phyloP scores from a whole-genome alignment of 2,888 invertebrate genomes.

The Ophioninae sp. region DNA sequence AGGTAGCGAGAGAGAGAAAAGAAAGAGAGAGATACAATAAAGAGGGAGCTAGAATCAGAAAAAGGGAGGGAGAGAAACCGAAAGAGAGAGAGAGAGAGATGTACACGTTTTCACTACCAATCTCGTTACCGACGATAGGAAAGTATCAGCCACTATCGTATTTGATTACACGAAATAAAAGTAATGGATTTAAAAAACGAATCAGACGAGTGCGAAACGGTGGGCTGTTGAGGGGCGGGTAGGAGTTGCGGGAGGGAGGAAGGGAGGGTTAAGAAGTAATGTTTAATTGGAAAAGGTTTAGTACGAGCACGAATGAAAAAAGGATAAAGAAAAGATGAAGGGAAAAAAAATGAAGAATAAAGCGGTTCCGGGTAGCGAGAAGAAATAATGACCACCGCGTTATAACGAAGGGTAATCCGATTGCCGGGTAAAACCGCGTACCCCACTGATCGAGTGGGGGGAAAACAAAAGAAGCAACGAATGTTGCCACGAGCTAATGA shows the following conservation, averaged over 20 bases:
- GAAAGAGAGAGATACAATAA: too few species aligned
- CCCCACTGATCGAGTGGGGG: neutral
- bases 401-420: conserved; percentile 6
- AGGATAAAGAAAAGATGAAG: neutral
- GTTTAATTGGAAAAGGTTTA: conserved; percentile 54
- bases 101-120: conserved; percentile 18
- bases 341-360: neutral
- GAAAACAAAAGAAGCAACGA: neutral
- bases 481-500: too few species aligned
- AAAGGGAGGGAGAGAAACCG: too few species aligned
- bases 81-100: too few species aligned
- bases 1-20: too few species aligned
- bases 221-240: too few species aligned
- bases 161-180: conserved; percentile 33
- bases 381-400: conserved; percentile 35
- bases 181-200: conserved; percentile 2
- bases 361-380: neutral
- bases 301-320: conserved; percentile 14
- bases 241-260: too few species aligned
- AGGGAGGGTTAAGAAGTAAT: neutral
- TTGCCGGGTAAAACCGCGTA: neutral
- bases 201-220: conserved; percentile 1
- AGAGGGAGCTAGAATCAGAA: too few species aligned
- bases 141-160: conserved; percentile 16
- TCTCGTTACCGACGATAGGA: conserved; percentile 45